Evolutionary conservation across 2,797 vertebrate species (phyloP), one percentile per base, ranked within the genome.

Genomic region (Distichodus sexfasciatus): DNA sequence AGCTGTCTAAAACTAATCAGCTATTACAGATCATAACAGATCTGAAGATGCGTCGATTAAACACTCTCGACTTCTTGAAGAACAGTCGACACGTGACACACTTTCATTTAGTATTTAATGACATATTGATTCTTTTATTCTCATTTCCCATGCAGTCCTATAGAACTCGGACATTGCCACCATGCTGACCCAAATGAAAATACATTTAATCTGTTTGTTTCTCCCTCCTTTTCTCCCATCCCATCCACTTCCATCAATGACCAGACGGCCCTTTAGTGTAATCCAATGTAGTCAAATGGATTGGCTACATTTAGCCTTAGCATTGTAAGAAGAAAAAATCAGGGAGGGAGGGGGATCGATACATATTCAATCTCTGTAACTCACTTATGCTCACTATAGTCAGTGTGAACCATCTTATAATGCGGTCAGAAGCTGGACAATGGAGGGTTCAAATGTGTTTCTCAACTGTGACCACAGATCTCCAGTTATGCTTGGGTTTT

Each of bases 341-440:
- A n/a, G n/a, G n/a, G n/a, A n/a, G n/a, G 62, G 41, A n/a, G 63
- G 35, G 8, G 17, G 68, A 87, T 89, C 82, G 76, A 87, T 87
- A 74, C 66, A 26, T 68, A 72, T 51, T 28, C 72, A 70, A 76
- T 84, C 86, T 85, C 79, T 57, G 64, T 83, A 86, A 83, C 72
- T 71, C 65, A 81, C 82, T 81, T 81, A 77, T 69, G 79, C 83
- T 78, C 71, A 78, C 82, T 82, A 76, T 76, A 70, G 77, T 78
- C 55, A 65, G 65, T 48, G 64, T 79, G 66, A 69, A 77, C 60
- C 73, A 71, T 74, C 48, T 69, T 64, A 24, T 71, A 72, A 51
- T n/a, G 71, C 71, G 71, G 59, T 59, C 66, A 76, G 44, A 36
- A 36, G 31, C 44, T 65, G 2, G 3, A 28, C 63, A 73, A 79